phyloP scores from a whole-genome alignment of 2,888 invertebrate species.

The Dione juno region DNA sequence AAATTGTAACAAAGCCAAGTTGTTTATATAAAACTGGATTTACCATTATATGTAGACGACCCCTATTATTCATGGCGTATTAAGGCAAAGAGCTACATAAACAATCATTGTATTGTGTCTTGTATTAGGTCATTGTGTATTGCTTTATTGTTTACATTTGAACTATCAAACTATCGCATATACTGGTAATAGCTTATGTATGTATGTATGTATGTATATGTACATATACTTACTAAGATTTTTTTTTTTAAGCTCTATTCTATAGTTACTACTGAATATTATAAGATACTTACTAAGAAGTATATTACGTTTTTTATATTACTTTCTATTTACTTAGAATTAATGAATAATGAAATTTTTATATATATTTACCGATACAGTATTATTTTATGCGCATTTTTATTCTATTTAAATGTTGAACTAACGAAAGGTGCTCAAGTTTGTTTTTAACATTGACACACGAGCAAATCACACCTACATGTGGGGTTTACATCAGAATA shows the following conservation, averaged over 20 bases:
- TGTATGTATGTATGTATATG: too few species aligned
- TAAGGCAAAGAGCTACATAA: neutral
- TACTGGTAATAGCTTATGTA: too few species aligned
- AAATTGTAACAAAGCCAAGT: constrained; percentile 5
- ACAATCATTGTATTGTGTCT: constrained; percentile 8
- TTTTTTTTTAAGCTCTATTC: too few species aligned
- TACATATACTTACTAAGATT: too few species aligned
- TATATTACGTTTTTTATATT: too few species aligned
- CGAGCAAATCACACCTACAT: constrained; percentile 8
- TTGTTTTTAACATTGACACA: constrained; percentile 14
- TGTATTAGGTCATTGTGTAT: constrained; percentile 17
- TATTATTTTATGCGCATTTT: neutral
- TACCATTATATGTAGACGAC: constrained; percentile 11
- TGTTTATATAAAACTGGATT: constrained; percentile 21
- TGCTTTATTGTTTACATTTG: constrained; percentile 3
- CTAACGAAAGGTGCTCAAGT: constrained; percentile 9
- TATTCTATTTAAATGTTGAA: constrained; percentile 16
- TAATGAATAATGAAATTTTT: too few species aligned
- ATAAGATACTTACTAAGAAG: too few species aligned
- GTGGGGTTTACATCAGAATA: neutral
- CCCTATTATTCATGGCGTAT: constrained; percentile 22
- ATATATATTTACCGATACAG: too few species aligned
- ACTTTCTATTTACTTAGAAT: too few species aligned
- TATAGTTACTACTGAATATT: too few species aligned
- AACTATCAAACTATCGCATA: neutral